Evolutionary conservation across 1,140 invertebrate genomes (phyloP).

Genomic region (Musca vetustissima): DNA sequence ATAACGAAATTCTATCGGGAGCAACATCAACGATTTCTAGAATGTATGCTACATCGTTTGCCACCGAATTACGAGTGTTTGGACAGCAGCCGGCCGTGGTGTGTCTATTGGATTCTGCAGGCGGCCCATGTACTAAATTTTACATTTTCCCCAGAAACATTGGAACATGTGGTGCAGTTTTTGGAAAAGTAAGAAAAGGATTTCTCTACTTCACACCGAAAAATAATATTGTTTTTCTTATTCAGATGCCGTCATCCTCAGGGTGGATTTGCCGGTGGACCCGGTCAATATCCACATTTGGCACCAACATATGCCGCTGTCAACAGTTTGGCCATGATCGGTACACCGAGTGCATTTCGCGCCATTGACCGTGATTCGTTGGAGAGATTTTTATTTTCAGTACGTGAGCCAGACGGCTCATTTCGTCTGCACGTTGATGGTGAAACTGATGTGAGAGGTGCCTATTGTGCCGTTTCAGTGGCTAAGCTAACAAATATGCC

Average conservation of each 20-base stretch:
- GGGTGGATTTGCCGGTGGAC: constrained; percentile 94
- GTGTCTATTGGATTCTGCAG: constrained; percentile 95
- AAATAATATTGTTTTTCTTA: too few species aligned
- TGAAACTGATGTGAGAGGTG: constrained; percentile 93
- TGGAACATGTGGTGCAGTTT: constrained; percentile 70
- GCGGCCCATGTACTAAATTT: constrained; percentile 80
- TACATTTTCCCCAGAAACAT: constrained; percentile 67
- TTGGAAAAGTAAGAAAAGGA: constrained; percentile 57
- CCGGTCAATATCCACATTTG: constrained; percentile 87
- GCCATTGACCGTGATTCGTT: constrained; percentile 80
- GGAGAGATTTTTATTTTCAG: constrained; percentile 73
- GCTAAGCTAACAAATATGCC: constrained; percentile 83
- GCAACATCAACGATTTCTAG: constrained; percentile 70
- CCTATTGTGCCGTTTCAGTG: constrained; percentile 91
- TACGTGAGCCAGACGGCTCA: constrained; percentile 82
- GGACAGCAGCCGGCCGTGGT: constrained; percentile 93
- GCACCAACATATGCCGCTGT: constrained; percentile 97
- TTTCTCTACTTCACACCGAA: too few species aligned
- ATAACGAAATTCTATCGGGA: constrained; percentile 66
- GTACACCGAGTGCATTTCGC: constrained; percentile 81
- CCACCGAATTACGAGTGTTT: constrained; percentile 75
- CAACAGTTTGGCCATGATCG: constrained; percentile 87
- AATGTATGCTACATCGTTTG: constrained; percentile 68
- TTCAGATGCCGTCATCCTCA: constrained; percentile 75
- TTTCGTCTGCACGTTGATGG: constrained; percentile 90